Evolutionary conservation across 2,888 invertebrate species (phyloP), one percentile per base, ranked within the genome.

Genomic region (Clitarchus hookeri): DNA sequence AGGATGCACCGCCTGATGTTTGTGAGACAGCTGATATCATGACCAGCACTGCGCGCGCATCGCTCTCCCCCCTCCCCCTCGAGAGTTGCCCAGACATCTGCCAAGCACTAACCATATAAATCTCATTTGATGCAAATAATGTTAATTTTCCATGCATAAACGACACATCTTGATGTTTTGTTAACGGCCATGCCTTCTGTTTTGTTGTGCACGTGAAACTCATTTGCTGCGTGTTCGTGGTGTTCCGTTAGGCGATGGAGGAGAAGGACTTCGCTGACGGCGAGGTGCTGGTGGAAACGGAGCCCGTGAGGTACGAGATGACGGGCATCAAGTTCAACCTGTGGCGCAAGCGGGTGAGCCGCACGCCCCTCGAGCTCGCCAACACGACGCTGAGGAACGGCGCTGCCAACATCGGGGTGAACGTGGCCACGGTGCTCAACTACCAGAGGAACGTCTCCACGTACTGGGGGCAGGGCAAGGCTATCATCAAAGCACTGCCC

Each of bases 401-500:
- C n/a, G 87, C 86, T 13, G 86, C 93, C 82, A 84, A 84, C 8
- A 80, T 83, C 80, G 83, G 85, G 3, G 79, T 88, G 48, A 93
- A 94, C 16, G 95, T 96, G 83, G 96, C 95, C 88, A 94, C 96
- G 54, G 96, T 95, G 85, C 94, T 97, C 88, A 94, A 93, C 88
- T 97, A 96, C 90, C 93, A 94, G 44, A 96, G 94, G 89, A 94
- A 94, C 88, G 95, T 96, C 89, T 93, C 93, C 26, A 92, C 96
- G 87, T 95, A 95, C 90, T 97, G 97, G 97, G 97, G 97, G 25
- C 95, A 95, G 89, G 95, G 94, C 9, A 95, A 93, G 90, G 96
- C 94, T 87, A 95, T 95, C 91, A 94, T 95, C 83, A 95, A 94
- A 87, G 96, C 95, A 11, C 91, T 96, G 84, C 94, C 94, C 85